Conservation (phyloP, 2,113 vertebrate genomes). For the Sebastes fasciatus region DNA sequence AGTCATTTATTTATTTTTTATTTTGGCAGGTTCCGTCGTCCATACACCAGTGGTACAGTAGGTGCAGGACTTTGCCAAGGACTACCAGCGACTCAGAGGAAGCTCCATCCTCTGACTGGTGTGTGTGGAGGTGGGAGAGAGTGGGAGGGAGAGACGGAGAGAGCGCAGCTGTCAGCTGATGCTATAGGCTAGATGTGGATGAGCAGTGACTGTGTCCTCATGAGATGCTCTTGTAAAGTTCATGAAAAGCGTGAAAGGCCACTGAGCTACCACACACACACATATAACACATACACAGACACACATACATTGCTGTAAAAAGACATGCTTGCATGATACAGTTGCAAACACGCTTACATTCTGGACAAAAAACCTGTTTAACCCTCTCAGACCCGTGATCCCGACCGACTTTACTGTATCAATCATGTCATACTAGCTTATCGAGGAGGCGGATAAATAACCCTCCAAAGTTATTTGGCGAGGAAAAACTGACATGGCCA, state of each 20-base stretch:
- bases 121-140: constrained; percentile 50
- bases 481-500: no score
- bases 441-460: no score
- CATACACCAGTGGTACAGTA: neutral
- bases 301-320: neutral
- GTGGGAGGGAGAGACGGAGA: constrained; percentile 35
- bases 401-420: no score
- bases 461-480: no score
- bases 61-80: constrained; percentile 32
- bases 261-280: constrained; percentile 28
- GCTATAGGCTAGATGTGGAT: constrained; percentile 53
- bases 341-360: neutral
- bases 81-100: constrained; percentile 48
- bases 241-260: constrained; percentile 61
- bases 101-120: constrained; percentile 56
- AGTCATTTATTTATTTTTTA: no score
- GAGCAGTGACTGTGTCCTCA: constrained; percentile 39
- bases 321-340: neutral
- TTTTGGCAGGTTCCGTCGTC: no score
- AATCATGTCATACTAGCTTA: no score
- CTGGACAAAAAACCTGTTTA: neutral
- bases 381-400: no score
- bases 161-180: constrained; percentile 40
- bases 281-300: constrained; percentile 5
- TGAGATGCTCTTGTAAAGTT: constrained; percentile 64